Conservation (phyloP, 2,113 vertebrate genomes). For the Maccullochella peelii region DNA sequence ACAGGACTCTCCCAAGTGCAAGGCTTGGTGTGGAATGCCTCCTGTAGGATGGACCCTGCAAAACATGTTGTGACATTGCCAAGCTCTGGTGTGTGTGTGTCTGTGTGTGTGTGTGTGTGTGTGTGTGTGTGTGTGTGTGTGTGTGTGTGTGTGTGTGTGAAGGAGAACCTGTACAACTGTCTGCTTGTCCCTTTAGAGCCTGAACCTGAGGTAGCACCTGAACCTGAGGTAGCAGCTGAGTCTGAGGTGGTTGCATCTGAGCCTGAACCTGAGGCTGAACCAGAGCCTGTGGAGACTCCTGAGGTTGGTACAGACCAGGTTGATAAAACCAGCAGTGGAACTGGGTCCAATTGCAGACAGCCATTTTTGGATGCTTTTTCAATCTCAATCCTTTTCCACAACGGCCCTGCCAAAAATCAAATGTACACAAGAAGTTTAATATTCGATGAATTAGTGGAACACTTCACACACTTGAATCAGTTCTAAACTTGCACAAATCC, state of each 20-base stretch:
- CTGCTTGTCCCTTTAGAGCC: constrained; percentile 39
- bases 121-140: no score
- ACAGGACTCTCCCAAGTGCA: not conserved
- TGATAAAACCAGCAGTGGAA: not conserved
- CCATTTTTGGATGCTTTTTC: not conserved
- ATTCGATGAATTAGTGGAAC: not conserved
- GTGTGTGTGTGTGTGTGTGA: not conserved
- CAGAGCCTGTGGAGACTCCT: constrained; percentile 36
- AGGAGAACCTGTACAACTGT: not conserved
- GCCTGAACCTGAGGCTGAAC: constrained; percentile 38
- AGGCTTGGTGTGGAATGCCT: not conserved
- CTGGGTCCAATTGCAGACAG: not conserved
- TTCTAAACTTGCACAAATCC: not conserved
- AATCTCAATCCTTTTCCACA: not conserved
- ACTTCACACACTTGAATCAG: not conserved
- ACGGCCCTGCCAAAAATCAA: not conserved
- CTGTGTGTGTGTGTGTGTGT: no score
- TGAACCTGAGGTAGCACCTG: constrained; percentile 36
- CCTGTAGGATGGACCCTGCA: not conserved
- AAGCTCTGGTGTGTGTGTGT: not conserved
- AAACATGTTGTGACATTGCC: not conserved
- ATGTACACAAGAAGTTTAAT: not conserved
- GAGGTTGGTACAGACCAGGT: constrained; percentile 48
- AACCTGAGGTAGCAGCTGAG: constrained; percentile 12
- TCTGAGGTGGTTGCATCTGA: constrained; percentile 4